Conservation (phyloP, 2,888 invertebrate species). For the Serripes groenlandicus region DNA sequence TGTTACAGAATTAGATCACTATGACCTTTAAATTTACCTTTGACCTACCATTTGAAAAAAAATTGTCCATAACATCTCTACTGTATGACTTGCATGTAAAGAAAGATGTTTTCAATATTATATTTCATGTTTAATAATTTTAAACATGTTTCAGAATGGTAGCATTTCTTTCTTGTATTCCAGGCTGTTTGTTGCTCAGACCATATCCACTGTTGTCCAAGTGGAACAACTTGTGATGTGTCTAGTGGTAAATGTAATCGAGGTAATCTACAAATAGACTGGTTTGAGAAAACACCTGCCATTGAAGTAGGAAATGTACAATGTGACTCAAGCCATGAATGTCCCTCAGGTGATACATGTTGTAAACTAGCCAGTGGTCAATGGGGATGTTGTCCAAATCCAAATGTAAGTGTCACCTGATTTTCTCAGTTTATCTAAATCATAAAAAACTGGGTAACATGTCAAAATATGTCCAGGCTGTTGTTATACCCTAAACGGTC, state of each 20-base stretch:
- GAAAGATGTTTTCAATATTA: no score
- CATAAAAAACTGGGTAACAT: no score
- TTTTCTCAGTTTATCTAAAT: no score
- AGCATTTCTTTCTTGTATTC: no score
- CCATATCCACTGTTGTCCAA: constrained; percentile 82
- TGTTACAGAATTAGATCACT: no score
- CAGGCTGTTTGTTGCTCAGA: constrained; percentile 83
- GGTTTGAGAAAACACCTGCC: constrained; percentile 50
- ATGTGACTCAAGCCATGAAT: constrained; percentile 54
- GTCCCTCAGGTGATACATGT: constrained; percentile 69
- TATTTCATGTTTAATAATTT: no score
- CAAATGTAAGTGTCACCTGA: constrained; percentile 47
- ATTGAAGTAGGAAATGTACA: constrained; percentile 20
- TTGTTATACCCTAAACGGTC: no score
- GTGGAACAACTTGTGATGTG: constrained; percentile 75
- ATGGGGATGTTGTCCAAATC: constrained; percentile 76
- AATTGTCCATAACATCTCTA: no score
- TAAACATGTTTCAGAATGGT: no score
- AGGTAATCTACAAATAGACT: constrained; percentile 26
- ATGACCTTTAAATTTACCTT: no score
- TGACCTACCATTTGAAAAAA: no score
- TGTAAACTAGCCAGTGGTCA: constrained; percentile 55
- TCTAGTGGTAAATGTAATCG: constrained; percentile 39
- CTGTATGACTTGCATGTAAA: no score
- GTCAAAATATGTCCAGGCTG: constrained; percentile 63